Evolutionary conservation across 2,888 invertebrate genomes (phyloP), one percentile per base, ranked within the genome.

Genomic region (Parnassius mnemosyne): DNA sequence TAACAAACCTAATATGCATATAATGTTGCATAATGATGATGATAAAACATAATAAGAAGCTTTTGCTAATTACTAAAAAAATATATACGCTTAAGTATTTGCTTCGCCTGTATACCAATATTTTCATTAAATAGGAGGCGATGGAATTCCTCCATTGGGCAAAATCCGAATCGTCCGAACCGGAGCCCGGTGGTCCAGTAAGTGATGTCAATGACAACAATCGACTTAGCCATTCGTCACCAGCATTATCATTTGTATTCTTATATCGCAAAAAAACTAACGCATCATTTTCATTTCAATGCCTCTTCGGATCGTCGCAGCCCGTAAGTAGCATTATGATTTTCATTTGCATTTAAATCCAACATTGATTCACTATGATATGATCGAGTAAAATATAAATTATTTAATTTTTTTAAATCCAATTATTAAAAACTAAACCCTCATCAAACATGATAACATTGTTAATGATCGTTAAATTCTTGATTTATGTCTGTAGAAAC

Each of bases 251-350:
- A 77, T 72, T 68, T 70, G 68, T 73, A 71, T 75, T 71, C 76
- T 81, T 84, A 80, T 84, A 83, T 87, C 86, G 87, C 81, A 84
- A 58, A 49, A 25, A 87, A 85, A 88, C 85, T 89, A 90, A 89
- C 85, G 84, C 88, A 87, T 89, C 78, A 69, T 82, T 82, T 77
- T 85, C 82, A 77, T 85, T 75, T 89, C 87, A 85, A 89, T 84
- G 92, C 92, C 84, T 88, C 91, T 80, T 87, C 78, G 91, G 89
- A 89, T 82, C 75, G 73, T 75, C 77, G 78, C 85, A 92, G 92
- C 92, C 92, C 85, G 92, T 92, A 81, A 92, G 92, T 92, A 91
- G 81, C 73, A 55, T 42, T 57, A 25, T 2, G 44, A 58, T 47
- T 61, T 1, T 53, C 61, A 57, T 53, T 57, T 25, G 12, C 61